Evolutionary conservation across 1,140 invertebrate genomes (phyloP).

Genomic region (Danaus melanippus): DNA sequence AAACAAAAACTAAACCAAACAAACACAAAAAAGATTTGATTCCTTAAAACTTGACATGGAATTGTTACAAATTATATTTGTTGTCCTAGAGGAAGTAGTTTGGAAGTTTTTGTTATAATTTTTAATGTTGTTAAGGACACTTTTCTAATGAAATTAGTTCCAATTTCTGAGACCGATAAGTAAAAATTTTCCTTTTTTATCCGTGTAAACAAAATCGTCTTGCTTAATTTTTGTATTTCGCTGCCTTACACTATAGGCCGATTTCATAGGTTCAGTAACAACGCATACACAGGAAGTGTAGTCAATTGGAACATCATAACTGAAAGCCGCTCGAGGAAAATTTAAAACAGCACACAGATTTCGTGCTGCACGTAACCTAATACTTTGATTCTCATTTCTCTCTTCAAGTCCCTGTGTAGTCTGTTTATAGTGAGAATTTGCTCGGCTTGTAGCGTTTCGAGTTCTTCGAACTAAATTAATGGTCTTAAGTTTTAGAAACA

Average conservation of each 20-base stretch:
- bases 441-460: constrained; percentile 30
- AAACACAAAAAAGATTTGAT: too few relatives aligned
- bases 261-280: background rate
- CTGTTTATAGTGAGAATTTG: constrained; percentile 29
- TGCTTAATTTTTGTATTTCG: too few relatives aligned
- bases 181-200: constrained; percentile 6
- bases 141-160: too few relatives aligned
- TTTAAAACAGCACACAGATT: background rate
- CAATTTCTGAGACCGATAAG: too few relatives aligned
- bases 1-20: too few relatives aligned
- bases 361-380: constrained; percentile 20
- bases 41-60: background rate
- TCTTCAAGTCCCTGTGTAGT: constrained; percentile 26
- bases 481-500: constrained; percentile 4
- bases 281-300: constrained; percentile 1
- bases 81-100: background rate
- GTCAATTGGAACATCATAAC: constrained; percentile 10
- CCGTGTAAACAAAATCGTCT: too few relatives aligned
- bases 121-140: background rate
- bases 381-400: constrained; percentile 25
- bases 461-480: constrained; percentile 29
- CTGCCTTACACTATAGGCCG: too few relatives aligned
- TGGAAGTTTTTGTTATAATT: constrained; percentile 2
- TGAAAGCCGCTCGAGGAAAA: constrained; percentile 9
- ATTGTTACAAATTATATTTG: constrained; percentile 2